Evolutionary conservation across 2,113 vertebrate species (phyloP), one percentile per base, ranked within the genome.

Genomic region (Mus spicilegus): DNA sequence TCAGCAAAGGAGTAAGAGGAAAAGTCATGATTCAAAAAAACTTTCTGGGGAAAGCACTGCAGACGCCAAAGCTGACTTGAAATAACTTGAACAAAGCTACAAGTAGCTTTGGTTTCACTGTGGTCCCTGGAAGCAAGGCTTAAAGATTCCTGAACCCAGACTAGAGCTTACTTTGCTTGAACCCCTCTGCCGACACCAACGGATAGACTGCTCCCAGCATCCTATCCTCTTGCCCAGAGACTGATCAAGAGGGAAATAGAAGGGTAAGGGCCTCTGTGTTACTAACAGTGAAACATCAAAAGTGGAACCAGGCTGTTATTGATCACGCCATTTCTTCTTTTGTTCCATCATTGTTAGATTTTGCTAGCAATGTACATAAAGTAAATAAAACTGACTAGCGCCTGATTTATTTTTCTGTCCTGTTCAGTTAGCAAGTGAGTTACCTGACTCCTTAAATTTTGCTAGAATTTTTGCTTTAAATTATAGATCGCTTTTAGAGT

Each of bases 401-500:
- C 70, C 10, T 28, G 70, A 61, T 51, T n/a, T 72, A 54, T 49
- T 69, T 88, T 96, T 80, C 54, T 92, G 17, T 54, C 30, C 9
- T 93, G 61, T 58, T 87, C n/a, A 77, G 19, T 81, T 81, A 84
- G n/a, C 56, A 78, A 93, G 36, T 90, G 36, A 87, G 75, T 73
- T 90, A 61, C 33, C 11, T 82, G 26, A 56, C 39, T 51, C 36
- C 28, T 84, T 54, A 91, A 81, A 69, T 22, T 81, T 92, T 92
- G 7, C 28, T 75, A 81, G 56, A 85, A 87, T 70, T 86, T 86
- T 85, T 95, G 3, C 24, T 22, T 86, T 67, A 89, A 86, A 75
- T 70, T 93, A 96, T 51, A 9, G 30, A 49, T 86, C 89, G 63
- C 88, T 89, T 93, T 84, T 69, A 73, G 33, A 92, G 49, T 19